Conservation (phyloP, 1,140 invertebrate species). For the Harpegnathos saltator region DNA sequence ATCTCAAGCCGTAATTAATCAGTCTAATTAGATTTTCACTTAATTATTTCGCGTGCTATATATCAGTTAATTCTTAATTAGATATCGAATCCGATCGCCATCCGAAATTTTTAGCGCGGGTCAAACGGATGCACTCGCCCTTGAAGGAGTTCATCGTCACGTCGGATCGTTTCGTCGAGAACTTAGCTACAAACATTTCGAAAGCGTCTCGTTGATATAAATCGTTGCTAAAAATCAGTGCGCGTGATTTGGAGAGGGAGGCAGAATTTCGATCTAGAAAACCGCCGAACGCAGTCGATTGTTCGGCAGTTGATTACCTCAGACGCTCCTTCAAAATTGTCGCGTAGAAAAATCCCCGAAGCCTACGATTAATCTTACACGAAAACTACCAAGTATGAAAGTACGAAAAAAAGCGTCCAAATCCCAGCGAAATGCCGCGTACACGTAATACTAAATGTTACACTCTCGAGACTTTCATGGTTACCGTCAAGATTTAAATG, state of each 20-base stretch:
- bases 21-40: conserved; percentile 54
- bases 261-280: not conserved
- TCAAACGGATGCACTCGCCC: conserved; percentile 23
- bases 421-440: conserved; percentile 35
- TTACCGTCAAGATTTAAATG: conserved; percentile 48
- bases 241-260: conserved; percentile 18
- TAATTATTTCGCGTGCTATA: conserved; percentile 31
- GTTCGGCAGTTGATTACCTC: conserved; percentile 43
- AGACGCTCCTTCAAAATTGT: conserved; percentile 33
- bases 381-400: conserved; percentile 4
- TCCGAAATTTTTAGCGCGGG: conserved; percentile 16
- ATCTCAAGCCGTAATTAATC: conserved; percentile 45
- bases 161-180: not conserved
- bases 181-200: conserved; percentile 5
- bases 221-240: conserved; percentile 64
- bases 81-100: conserved; percentile 22
- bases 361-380: conserved; percentile 38
- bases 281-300: not conserved
- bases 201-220: conserved; percentile 52
- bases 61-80: conserved; percentile 41
- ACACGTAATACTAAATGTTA: conserved; percentile 51
- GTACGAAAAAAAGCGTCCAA: conserved; percentile 45
- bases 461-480: conserved; percentile 43
- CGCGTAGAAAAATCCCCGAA: conserved; percentile 10
- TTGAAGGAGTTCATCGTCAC: conserved; percentile 20